A percentile compares a stretch with the other conserved stretches of the same genome.
These are phyloP conservation scores for Meriones psammophilus DNA, from an alignment of 2,797 vertebrate species.

Conservation along the genomic window DNA sequence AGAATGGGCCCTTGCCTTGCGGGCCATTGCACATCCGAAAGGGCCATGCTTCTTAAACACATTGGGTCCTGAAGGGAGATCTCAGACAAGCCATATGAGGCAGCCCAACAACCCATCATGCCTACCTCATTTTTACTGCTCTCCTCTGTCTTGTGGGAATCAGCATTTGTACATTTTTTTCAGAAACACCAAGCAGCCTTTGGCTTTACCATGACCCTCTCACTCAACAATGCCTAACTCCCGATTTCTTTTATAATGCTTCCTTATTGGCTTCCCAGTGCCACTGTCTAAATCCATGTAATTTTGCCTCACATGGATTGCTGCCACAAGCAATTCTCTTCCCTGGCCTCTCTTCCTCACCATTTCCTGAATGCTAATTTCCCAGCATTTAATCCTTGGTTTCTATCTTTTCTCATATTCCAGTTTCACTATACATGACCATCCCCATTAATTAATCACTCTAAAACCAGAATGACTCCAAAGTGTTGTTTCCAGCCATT, in stretches of 20 bases:
- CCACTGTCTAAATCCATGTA: not conserved
- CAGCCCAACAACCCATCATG: too few relatives aligned
- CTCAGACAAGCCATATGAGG: not conserved
- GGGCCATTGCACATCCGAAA: not conserved
- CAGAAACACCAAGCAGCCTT: not conserved
- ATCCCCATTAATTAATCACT: not conserved
- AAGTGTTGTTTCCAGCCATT: constrained; percentile 24
- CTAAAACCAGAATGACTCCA: not conserved
- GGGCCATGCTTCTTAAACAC: not conserved
- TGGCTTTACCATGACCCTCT: not conserved
- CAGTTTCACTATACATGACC: not conserved
- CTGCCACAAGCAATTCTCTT: not conserved
- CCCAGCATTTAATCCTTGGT: not conserved
- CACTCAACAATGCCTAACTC: not conserved
- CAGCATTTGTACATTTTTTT: not conserved
- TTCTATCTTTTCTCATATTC: not conserved
- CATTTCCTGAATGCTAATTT: not conserved
- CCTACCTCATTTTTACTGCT: not conserved
- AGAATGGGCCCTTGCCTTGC: not conserved
- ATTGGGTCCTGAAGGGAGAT: not conserved
- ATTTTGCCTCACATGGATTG: not conserved
- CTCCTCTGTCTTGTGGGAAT: not conserved
- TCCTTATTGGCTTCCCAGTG: not conserved
- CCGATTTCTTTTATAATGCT: not conserved
- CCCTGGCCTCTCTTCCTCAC: not conserved